These are phyloP conservation scores for Mormyrus hasselquistii DNA, from an alignment of 2,797 vertebrate genomes.

Conservation along the genomic window DNA sequence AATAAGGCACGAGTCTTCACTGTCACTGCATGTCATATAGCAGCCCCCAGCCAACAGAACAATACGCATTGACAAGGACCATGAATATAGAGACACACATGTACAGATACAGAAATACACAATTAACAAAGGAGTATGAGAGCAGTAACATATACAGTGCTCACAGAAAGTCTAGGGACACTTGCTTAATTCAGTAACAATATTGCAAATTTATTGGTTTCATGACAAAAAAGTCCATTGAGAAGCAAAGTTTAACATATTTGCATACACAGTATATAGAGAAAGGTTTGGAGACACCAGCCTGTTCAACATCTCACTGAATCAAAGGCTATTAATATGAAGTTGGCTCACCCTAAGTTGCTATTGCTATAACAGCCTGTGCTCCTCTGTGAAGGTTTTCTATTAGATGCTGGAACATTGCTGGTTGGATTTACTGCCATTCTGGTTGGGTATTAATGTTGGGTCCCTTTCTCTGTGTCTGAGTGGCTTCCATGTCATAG, in stretches of 20 bases:
- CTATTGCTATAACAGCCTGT: background rate
- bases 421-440: background rate
- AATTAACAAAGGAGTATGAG: background rate
- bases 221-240: background rate
- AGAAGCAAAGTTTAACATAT: background rate
- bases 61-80: background rate
- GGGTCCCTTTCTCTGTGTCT: background rate
- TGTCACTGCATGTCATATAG: background rate
- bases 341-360: background rate
- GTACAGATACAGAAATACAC: background rate
- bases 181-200: background rate
- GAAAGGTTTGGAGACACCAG: background rate
- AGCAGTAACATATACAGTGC: background rate
- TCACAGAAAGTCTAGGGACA: background rate
- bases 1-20: background rate
- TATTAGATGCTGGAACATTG: background rate
- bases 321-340: background rate
- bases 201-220: background rate
- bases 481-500: too few species aligned
- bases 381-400: background rate
- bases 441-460: background rate
- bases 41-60: background rate
- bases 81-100: background rate
- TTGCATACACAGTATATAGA: background rate
- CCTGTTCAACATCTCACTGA: background rate